phyloP scores from a whole-genome alignment of 2,797 vertebrate species.

The Hoplostethus atlanticus region DNA sequence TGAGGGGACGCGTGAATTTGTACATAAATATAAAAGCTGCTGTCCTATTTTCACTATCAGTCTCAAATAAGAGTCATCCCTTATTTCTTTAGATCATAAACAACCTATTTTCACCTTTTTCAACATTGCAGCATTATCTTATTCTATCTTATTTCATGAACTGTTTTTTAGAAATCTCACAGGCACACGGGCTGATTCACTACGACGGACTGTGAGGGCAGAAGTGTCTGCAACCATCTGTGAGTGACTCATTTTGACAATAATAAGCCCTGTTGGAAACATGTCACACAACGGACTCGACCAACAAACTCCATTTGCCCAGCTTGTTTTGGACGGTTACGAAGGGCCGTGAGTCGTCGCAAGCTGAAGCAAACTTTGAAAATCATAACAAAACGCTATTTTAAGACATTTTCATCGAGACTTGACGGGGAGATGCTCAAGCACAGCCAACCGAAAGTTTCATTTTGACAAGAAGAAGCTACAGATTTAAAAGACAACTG shows the following conservation, averaged over 20 bases:
- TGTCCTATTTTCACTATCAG: too few species aligned
- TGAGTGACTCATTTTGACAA: constrained; percentile 55
- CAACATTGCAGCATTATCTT: neutral
- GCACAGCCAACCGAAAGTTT: too few species aligned
- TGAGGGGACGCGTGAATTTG: neutral
- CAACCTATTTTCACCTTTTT: neutral
- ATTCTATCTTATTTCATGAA: neutral
- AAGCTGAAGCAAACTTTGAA: too few species aligned
- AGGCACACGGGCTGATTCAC: constrained; percentile 42
- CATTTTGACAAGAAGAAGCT: too few species aligned
- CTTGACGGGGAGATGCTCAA: too few species aligned
- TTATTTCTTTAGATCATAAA: too few species aligned
- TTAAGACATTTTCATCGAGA: too few species aligned
- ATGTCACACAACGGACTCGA: constrained; percentile 27
- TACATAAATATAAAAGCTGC: neutral
- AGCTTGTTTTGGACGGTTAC: constrained; percentile 12
- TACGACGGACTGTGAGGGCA: constrained; percentile 28
- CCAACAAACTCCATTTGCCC: constrained; percentile 17
- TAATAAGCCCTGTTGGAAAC: constrained; percentile 26
- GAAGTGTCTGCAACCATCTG: constrained; percentile 59
- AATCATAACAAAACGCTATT: too few species aligned
- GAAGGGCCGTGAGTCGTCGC: constrained; percentile 12
- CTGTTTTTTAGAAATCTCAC: constrained; percentile 34
- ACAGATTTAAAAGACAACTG: too few species aligned
- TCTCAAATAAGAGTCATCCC: too few species aligned